Base-by-base conservation (phyloP, 2,888 invertebrate genomes). In the Eulithis prunata region DNA sequence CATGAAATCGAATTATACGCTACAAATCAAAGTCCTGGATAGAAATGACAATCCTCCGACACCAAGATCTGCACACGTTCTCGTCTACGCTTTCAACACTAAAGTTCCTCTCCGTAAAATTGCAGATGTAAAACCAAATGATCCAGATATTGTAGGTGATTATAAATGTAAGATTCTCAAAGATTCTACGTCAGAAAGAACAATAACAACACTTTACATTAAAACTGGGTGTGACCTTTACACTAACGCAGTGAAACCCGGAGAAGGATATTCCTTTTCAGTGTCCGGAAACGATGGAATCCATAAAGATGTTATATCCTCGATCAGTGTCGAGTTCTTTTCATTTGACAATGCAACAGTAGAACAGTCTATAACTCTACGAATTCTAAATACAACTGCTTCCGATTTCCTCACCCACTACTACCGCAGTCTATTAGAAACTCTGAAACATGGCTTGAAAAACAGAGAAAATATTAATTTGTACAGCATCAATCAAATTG, bases 41-140 rank as follows among this genome's bases (percentile, higher is more conserved):
- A 96, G 97, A 84, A 99, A 99, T 85, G 98, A 99, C 78, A 97
- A 97, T 82, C 97, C 98, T 13, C 98, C 98, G 0, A 95, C 95
- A 2, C 94, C 98, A 21, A 94, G 98, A 78, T 96, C 96, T 10
- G 97, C 97, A 0, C 97, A 97, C 78, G 95, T 98, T 21, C 89
- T 97, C 57, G 95, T 98, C 2, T 95, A 96, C 79, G 94, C 96
- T 0, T 96, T 97, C 78, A 96, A 97, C 78, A 96, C 95, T 62
- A 94, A 94, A 69, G 95, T 96, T 77, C 96, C 97, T 0, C 83
- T 94, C 28, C 97, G 97, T n/a, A 96, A 96, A 88, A 96, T 99
- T 71, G 99, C 98, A 7, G 95, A 98, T 85, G 97, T 99, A 0
- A 97, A 96, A 87, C 99, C 99, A 0, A 96, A 97, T 80, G 99